Evolutionary conservation across 2,797 vertebrate species (phyloP), one percentile per base, ranked within the genome.

Genomic region (Helarctos malayanus): DNA sequence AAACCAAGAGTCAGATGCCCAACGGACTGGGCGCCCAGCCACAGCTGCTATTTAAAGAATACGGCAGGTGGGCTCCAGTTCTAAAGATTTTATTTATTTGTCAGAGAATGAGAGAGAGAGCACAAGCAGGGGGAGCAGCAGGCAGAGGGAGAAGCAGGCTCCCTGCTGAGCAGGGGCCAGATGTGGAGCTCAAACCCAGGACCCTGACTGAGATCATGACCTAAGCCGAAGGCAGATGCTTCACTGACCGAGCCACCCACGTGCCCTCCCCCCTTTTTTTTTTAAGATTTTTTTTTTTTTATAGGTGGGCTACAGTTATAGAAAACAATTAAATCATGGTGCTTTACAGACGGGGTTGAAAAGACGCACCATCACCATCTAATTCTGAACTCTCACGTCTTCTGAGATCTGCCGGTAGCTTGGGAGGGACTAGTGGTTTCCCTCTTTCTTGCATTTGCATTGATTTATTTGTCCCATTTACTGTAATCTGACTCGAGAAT

Each of bases 401-500:
- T 38, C 25, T 52, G 92, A 89, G 95, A 96, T 88, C 86, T 75
- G 23, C 76, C 79, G 18, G 73, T 87, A 79, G 18, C 78, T 68
- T 75, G 63, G 32, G 6, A 75, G 76, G 45, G 19, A 78, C 15
- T 1, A 86, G 16, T 25, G 15, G n/a, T 68, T 87, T 25, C 41
- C 38, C 18, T 91, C 59, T 92, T 95, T 73, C 81, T 45, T 71
- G 23, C 57, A 14, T 2, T 75, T 45, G 45, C 94, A 78, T 57
- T 83, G 73, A 88, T 61, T 92, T 90, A 32, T 73, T 93, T 59
- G n/a, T 59, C 73, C 71, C 87, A 41, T 94, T 97, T 94, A 71
- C 69, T 96, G 15, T 81, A 89, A 93, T 81, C 80, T 95, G 61
- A 88, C 41, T 94, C 65, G 41, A 81, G 65, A 93, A 88, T 38